Conservation (phyloP, 2,797 vertebrate species). For the Gastrophryne carolinensis region DNA sequence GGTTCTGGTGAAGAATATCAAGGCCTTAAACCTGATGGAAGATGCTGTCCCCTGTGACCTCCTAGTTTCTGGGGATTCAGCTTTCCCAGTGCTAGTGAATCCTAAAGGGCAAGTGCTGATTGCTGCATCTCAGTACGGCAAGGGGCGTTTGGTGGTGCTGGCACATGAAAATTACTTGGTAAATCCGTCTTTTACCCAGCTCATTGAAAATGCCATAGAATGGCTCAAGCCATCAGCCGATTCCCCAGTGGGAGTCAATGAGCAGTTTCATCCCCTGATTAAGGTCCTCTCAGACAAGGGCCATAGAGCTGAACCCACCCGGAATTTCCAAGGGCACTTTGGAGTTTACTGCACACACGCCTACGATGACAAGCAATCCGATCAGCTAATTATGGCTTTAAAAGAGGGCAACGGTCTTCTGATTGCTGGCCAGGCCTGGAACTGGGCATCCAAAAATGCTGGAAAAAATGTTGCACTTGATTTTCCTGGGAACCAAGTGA, state of each 20-base stretch:
- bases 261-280: slow-evolving; percentile 53
- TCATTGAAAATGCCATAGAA: slow-evolving; percentile 65
- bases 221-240: slow-evolving; percentile 62
- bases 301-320: not conserved
- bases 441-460: slow-evolving; percentile 57
- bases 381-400: slow-evolving; percentile 70
- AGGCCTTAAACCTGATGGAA: slow-evolving; percentile 63
- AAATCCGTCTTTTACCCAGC: slow-evolving; percentile 60
- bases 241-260: slow-evolving; percentile 60
- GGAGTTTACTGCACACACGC: slow-evolving; percentile 74
- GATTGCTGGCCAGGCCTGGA: slow-evolving; percentile 62
- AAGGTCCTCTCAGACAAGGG: slow-evolving; percentile 57
- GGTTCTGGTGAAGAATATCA: slow-evolving; percentile 61
- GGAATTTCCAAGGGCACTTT: not conserved
- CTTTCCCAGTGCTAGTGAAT: slow-evolving; percentile 68
- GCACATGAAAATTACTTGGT: slow-evolving; percentile 66
- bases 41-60: slow-evolving; percentile 66
- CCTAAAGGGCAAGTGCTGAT: slow-evolving; percentile 67
- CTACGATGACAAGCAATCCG: slow-evolving; percentile 60
- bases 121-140: slow-evolving; percentile 63
- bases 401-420: slow-evolving; percentile 65
- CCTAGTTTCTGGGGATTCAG: slow-evolving; percentile 63
- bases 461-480: slow-evolving; percentile 63
- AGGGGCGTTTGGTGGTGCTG: slow-evolving; percentile 64
- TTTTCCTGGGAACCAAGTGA: slow-evolving; percentile 71